Base-by-base conservation (phyloP, 2,888 invertebrate species). In the Brachyopa scutellaris region DNA sequence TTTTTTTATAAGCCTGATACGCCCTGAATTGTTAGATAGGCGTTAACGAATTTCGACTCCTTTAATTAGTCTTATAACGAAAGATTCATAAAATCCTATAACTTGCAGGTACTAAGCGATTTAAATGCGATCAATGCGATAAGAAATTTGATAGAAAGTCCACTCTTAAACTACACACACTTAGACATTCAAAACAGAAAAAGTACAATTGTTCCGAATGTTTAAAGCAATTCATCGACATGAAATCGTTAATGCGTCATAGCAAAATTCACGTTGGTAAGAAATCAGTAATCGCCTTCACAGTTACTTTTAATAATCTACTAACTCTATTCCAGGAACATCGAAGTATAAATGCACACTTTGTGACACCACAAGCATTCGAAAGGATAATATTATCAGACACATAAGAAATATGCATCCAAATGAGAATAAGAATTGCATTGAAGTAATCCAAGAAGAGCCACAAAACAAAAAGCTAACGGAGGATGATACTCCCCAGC, bases 321-420 rank as follows among this genome's bases (percentile, higher is more conserved):
- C 90, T 7, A 33, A 57, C 11, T 70, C 67, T 31, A 62, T 38
- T 89, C 57, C 87, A 95, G 95, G 93, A 87, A 92, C 92, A 2
- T 93, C 94, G 85, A 94, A 93, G 2, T 96, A 93, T 87, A 93
- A 93, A 15, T 96, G 96, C 88, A 92, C 92, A 80, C 92, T 94
- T 21, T 96, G 96, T 88, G 92, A 92, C 33, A 93, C 94, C 6
- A 92, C 92, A 38, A 96, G 96, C 87, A 91, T 94, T 45, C 91
- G 96, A 74, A 95, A 94, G 87, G 96, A 96, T 88, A 96, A 96
- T 88, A 91, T 96, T 76, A 93, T 93, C 77, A 92, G 96, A 0
- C 96, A 96, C 88, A 92, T 95, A 70, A 93, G 94, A 64, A 95
- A 95, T 88, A 94, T 95, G 64, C 96, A 96, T 88, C 93, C 93